Evolutionary conservation across 2,797 vertebrate genomes (phyloP), one percentile per base, ranked within the genome.

Genomic region (Ptychobarbus kaznakovi): DNA sequence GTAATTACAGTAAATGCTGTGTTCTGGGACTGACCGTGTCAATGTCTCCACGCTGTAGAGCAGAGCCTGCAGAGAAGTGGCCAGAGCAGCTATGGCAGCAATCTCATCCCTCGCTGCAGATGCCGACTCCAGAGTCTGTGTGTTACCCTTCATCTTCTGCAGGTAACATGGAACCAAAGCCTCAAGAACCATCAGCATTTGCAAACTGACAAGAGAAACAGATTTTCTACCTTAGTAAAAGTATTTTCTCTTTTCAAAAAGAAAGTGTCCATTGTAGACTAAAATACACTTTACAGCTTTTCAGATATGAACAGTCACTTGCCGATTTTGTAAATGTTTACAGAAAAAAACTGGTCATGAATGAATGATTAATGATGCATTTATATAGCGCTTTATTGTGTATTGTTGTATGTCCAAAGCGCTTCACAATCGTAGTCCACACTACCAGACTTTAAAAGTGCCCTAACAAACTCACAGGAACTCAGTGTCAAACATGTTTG

Each of bases 131-230:
- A 95, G 95, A 5, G 98, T 97, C 0, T 96, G 94, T 0, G 97
- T 98, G 83, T 98, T 98, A 81, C 90, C 95, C 91, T 99, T 99
- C 77, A 99, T 92, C 88, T 97, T 99, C 92, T 99, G 98, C 61
- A 99, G 92, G 92, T 95, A 96, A 89, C 98, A 99, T 1, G 98
- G 98, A 44, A 99, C 98, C 87, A 99, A 85, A 0, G 98, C 98
- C 93, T 99, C 98, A 91, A 99, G 92, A 87, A 99, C 98, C 97
- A 99, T 99, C 91, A 99, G 93, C 98, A 99, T 99, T 95, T 99
- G 98, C 83, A 99, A 96, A 91, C 98, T 99, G 83, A 74, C 16
- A 38, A 38, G 25, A 81, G 22, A 85, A 56, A 76, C 7, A 82
- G 35, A 49, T 66, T 22, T 66, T 66, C 32, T 11, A 63, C n/a